Base-by-base conservation (phyloP, 2,888 invertebrate genomes). In the Lordiphosa fenestrarum region DNA sequence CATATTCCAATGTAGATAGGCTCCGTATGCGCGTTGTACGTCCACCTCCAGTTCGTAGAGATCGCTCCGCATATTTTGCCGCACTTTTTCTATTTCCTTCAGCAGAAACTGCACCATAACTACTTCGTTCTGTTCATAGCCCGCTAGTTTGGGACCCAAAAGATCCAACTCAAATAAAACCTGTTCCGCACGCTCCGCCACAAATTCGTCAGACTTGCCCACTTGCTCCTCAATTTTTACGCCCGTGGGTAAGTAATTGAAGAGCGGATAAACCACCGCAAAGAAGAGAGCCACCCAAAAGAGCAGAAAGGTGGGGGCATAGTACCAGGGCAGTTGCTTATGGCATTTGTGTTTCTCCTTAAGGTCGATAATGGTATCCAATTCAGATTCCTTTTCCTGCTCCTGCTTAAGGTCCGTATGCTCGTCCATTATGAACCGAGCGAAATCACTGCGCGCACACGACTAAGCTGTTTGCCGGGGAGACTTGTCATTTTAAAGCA, bases 61-160 rank as follows among this genome's bases (percentile, higher is more conserved):
- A 58, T 88, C 86, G 0, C 48, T 35, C 0, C 72, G 85, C 85
- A 87, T 86, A 0, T 57, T 59, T 0, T 13, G 38, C 0, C 76
- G 67, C 2, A 89, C 74, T 10, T 70, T 71, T 10, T 80, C 77
- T 0, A 89, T 66, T 50, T 86, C 71, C 7, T 73, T 58, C 0
- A 71, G 78, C 64, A 80, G 65, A 89, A 91, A 91, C 62, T 92
- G 89, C 0, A 93, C 91, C 21, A 93, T 91, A 1, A 90, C 72
- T 5, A 92, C 90, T 89, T 95, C 95, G 88, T 94, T 95, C 73
- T 92, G 93, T 53, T 92, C 89, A 81, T 94, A 94, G 4, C 95
- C 95, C 3, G 92, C 91, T 5, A 94, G 91, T 70, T 94, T 90
- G 0, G 94, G 93, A 0, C 95, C 95, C 54, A 94, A 89, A n/a